Evolutionary conservation across 2,113 vertebrate species (phyloP), one percentile per base, ranked within the genome.

Genomic region (Malurus melanocephalus): DNA sequence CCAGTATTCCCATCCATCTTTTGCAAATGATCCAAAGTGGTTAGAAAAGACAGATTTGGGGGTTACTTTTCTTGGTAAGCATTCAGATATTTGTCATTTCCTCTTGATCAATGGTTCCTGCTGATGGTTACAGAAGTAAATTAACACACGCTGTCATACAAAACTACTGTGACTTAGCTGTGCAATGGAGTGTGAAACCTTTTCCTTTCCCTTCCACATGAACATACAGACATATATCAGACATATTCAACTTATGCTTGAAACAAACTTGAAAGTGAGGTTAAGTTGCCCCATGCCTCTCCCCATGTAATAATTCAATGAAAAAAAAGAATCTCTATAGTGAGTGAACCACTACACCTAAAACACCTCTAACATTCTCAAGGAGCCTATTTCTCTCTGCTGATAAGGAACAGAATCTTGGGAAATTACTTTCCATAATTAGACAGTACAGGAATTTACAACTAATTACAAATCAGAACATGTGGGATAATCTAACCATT

Each of bases 191-290:
- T 26, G n/a, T 48, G 49, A 84, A 85, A 73, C 13, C 16, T 80
- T 85, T 62, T 55, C 12, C 18, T 83, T 83, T 80, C 33, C 23
- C 32, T 82, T 91, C 24, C 22, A 15, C 38, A 28, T 10, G 68
- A 74, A 64, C 16, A 33, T 17, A 16, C 3, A 43, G 3, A 20
- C 5, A 13, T 0, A 0, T 28, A 33, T 66, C 43, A 78, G 13
- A n/a, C n/a, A n/a, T n/a, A n/a, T n/a, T n/a, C n/a, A n/a, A n/a
- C n/a, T 24, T 59, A 24, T 28, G 48, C 53, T 85, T 82, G 65
- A 68, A 83, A 65, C 11, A 48, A 67, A 60, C n/a, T 64, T 64
- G 13, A 48, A 69, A 71, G 24, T 51, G 32, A 88, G 18, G 4
- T 20, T 62, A 79, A 8, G 4, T 80, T 89, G 20, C 32, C 27